Evolutionary conservation across 2,888 invertebrate genomes (phyloP).

Genomic region (Allolobophora icterica): DNA sequence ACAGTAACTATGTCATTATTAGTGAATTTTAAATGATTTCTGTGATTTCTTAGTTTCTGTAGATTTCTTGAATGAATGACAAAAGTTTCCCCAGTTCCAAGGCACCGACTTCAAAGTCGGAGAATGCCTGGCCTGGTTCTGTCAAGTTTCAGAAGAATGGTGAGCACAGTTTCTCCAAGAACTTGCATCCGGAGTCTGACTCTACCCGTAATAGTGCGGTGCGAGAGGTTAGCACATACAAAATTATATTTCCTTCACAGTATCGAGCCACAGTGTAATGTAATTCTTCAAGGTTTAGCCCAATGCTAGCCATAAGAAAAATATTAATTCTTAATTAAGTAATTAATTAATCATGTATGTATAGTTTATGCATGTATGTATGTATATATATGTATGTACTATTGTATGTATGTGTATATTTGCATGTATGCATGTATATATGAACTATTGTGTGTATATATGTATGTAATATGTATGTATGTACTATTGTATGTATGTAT

Average conservation of each 20-base stretch:
- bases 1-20: background rate
- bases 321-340: too few species aligned
- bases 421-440: too few species aligned
- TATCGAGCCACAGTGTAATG: background rate
- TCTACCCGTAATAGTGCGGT: background rate
- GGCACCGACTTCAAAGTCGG: background rate
- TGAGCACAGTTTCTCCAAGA: background rate
- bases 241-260: background rate
- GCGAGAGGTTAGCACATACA: background rate
- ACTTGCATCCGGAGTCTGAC: background rate
- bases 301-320: too few species aligned
- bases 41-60: background rate
- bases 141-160: background rate
- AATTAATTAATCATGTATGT: too few species aligned
- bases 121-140: slow-evolving; percentile 3
- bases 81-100: background rate
- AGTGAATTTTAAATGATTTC: background rate
- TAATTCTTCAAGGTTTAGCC: too few species aligned
- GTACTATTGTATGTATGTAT: too few species aligned
- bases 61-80: background rate
- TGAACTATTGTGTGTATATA: too few species aligned
- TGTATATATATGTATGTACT: too few species aligned
- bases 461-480: too few species aligned
- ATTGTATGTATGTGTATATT: too few species aligned
- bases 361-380: too few species aligned